Base-by-base conservation (phyloP, 1,140 invertebrate genomes). In the Eurosta solidaginis region DNA sequence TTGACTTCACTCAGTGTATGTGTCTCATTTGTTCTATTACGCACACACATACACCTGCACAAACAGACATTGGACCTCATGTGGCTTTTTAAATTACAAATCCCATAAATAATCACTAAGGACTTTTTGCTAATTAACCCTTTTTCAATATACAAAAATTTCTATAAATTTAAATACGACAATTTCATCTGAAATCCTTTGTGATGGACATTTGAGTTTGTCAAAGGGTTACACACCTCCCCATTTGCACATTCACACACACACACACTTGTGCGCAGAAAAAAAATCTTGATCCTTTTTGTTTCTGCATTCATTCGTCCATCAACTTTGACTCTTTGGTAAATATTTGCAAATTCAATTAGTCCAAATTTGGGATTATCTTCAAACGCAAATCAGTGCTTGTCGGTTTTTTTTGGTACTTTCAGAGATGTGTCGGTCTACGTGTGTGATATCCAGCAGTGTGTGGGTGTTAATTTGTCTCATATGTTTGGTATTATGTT, bases 331-430 rank as follows among this genome's bases (percentile, higher is more conserved):
- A 63, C 22, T 29, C n/a, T n/a, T n/a, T 42, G 7, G 49, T 78
- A 85, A 85, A 84, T 85, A 85, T 85, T 85, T 85, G 83, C 81
- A 83, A 85, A 85, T 85, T 85, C 85, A 85, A 85, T 85, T 85
- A 85, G 84, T 78, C 74, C 80, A 82, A 84, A 79, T 83, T 84
- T 79, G 78, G 82, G 82, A 84, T 84, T 83, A 84, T 84, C 83
- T 79, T 78, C 78, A 59, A 17, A 76, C 78, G 50, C 75, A 78
- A 75, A 81, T 77, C 50, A 49, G 22, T 68, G 29, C 22, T 68
- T 40, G 29, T 42, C 22, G 59, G 59, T n/a, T 68, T 68, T 36
- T 5, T 17, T 17, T n/a, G 59, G n/a, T 40, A 6, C n/a, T 54
- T 54, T 12, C 42, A 6, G 12, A 44, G n/a, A n/a, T n/a, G n/a